These are phyloP conservation scores for Myrmecobius fasciatus DNA, from an alignment of 2,113 vertebrate species.

Conservation along the genomic window DNA sequence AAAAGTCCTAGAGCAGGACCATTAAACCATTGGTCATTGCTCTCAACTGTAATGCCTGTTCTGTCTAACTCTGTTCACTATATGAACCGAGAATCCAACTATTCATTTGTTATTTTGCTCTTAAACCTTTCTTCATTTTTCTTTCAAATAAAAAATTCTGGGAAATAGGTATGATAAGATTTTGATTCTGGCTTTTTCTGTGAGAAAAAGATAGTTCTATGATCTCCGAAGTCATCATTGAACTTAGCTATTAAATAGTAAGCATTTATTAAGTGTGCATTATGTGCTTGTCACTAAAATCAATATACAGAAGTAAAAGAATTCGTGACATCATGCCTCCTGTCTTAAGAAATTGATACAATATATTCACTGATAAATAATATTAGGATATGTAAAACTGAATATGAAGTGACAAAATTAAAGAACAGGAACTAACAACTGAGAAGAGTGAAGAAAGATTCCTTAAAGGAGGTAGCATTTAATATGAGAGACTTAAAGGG, in stretches of 20 bases:
- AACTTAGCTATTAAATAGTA: background rate
- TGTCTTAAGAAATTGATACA: background rate
- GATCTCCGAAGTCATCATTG: background rate
- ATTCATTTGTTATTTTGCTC: background rate
- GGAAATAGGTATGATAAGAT: background rate
- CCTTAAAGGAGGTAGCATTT: background rate
- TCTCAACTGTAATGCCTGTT: background rate
- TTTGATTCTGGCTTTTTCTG: background rate
- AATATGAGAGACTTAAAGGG: background rate
- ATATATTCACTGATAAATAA: background rate
- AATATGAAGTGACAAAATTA: background rate
- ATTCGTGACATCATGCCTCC: background rate
- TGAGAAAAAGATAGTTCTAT: background rate
- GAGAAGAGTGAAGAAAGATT: background rate
- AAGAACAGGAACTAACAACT: background rate
- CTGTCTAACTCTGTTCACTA: background rate
- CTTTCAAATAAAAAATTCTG: constrained; percentile 1
- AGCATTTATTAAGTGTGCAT: background rate
- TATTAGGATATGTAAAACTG: background rate
- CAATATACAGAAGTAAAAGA: background rate
- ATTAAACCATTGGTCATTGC: background rate
- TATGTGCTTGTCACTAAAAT: background rate
- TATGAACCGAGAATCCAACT: background rate
- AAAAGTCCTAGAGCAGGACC: too few species aligned
- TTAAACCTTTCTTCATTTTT: constrained; percentile 1